These are phyloP conservation scores for Crotophaga sulcirostris DNA, from an alignment of 2,113 vertebrate species.

Conservation along the genomic window DNA sequence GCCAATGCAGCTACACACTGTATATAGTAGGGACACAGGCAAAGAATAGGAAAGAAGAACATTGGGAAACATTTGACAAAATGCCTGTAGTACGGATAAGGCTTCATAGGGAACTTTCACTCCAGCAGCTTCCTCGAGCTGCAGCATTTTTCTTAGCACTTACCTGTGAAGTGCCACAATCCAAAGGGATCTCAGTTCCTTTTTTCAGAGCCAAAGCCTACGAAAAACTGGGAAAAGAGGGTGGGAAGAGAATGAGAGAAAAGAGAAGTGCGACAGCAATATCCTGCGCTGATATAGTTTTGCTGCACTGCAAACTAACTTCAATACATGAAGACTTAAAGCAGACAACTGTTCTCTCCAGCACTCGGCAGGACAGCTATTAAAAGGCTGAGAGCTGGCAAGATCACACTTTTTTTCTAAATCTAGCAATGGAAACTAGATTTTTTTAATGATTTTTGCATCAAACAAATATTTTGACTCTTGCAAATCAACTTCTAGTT, in stretches of 20 bases:
- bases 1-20: neutral
- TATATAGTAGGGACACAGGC: neutral
- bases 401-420: neutral
- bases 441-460: neutral
- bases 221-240: neutral
- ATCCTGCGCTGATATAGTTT: neutral
- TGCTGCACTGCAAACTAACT: neutral
- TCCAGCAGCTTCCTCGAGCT: neutral
- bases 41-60: neutral
- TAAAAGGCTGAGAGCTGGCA: neutral
- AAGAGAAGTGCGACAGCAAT: neutral
- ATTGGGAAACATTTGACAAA: neutral
- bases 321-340: neutral
- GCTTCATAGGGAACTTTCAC: neutral
- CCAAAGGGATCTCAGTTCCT: neutral
- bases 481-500: neutral
- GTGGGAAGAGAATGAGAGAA: neutral
- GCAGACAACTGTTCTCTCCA: neutral
- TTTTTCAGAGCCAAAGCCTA: neutral
- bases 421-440: neutral
- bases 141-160: neutral
- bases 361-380: neutral
- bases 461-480: neutral
- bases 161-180: rapidly evolving
- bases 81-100: neutral